Conservation (phyloP, 2,888 invertebrate genomes). For the Rosalia funebris region DNA sequence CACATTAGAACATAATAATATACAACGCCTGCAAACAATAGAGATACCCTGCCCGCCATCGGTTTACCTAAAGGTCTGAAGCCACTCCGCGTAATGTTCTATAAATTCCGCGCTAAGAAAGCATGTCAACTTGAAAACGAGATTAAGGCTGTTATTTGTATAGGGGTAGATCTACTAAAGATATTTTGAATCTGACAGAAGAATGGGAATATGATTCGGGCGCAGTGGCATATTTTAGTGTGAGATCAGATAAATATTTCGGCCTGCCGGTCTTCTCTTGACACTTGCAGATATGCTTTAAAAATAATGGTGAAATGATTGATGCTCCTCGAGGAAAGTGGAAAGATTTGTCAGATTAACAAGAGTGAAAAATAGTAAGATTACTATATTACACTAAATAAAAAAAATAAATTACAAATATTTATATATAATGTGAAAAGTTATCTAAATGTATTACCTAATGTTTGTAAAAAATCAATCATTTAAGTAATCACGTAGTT, state of each 20-base stretch:
- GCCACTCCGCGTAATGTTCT: constrained; percentile 3
- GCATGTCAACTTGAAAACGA: not conserved
- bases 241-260: constrained; percentile 8
- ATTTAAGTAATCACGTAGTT: no score
- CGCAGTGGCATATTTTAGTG: not conserved
- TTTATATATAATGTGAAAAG: no score
- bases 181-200: not conserved
- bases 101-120: constrained; percentile 1
- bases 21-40: no score
- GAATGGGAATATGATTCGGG: constrained; percentile 6
- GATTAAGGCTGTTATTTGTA: constrained; percentile 5
- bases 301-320: not conserved
- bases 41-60: constrained; percentile 4
- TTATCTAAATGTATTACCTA: no score
- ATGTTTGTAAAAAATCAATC: no score
- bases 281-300: not conserved
- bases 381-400: no score
- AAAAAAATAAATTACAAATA: no score
- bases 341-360: not conserved
- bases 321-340: no score
- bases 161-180: constrained; percentile 7
- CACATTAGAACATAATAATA: no score
- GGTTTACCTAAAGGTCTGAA: not conserved
- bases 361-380: no score
- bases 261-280: not conserved